Base-by-base conservation (phyloP, 1,140 invertebrate genomes). In the Tetragonula clypearis region DNA sequence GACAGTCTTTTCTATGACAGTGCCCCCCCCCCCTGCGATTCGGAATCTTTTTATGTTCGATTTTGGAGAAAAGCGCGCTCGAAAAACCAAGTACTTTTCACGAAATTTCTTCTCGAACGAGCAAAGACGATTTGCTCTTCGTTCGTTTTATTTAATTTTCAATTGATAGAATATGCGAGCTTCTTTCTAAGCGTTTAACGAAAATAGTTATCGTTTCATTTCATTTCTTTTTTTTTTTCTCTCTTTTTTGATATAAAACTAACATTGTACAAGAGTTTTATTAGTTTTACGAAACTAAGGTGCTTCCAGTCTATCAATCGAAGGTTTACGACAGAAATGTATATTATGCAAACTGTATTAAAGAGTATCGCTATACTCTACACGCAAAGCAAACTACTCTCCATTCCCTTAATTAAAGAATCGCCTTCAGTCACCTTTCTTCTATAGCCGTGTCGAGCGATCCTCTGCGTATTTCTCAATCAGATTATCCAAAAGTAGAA, bases 1-100 rank as follows among this genome's bases (percentile, higher is more conserved):
- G 30, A 19, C 62, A 62, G 15, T 86, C 66, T 77, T 58, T 71
- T 68, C 58, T 74, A 76, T 86, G 83, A 77, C 79, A 58, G 65
- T 30, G 49, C 19, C 12, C 35, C 21, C 23, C 12, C 35, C 41
- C 21, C 41, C 75, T 41, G 55, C 49, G 35, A 56, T 35, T 53
- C n/a, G 1, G 71, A 17, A 49, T 66, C 41, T 56, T 56, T 69
- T 58, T 60, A 30, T 12, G 26, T 26, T 3, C 5, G 60, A 62
- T 62, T 23, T 62, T 23, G 60, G 12, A 62, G 23, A 23, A 62
- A 4, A 62, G 23, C 60, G n/a, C 60, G 60, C 3, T 14, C 60
- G 23, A n/a, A 62, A n/a, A 62, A n/a, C 60, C 23, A 12, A 62
- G 60, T n/a, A 11, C 12, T 12, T 71, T 49, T 15, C 26, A 55